Evolutionary conservation across 2,113 vertebrate genomes (phyloP), one percentile per base, ranked within the genome.

Genomic region (Syngnathus scovelli): DNA sequence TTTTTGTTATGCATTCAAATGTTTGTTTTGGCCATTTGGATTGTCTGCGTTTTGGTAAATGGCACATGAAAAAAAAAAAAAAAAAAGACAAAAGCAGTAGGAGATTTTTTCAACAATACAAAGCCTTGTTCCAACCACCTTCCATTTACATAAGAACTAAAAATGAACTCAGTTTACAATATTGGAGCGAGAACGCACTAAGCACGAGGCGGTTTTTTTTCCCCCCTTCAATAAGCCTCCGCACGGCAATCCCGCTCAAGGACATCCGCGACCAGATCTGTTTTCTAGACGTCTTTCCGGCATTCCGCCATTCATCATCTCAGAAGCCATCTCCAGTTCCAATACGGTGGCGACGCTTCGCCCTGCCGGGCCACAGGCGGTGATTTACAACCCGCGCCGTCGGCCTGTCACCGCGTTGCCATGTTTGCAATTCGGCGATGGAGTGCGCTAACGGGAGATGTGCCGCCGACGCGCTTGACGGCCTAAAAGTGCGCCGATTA

Each of bases 371-470:
- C 80, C 70, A 74, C 13, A 64, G 70, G 64, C 66, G 79, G 79
- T 87, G 85, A 88, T 90, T 89, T 87, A 85, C 81, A 83, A 83
- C 88, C 82, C 78, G 62, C 81, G 67, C 72, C 58, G 74, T 71
- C 68, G 80, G 70, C 68, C 74, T 75, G 81, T 82, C 79, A 74
- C 77, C 67, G 81, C 79, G 61, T 69, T 21, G 23, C 72, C 79
- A 63, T 68, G 64, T 88, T 86, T 86, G 83, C 83, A 77, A 86
- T 85, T 82, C 80, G 46, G 78, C 73, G 74, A 86, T 79, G 78
- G 73, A 71, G 66, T 71, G 69, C 8, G 64, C 76, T 48, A 70
- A 27, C 46, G 43, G 70, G 73, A 78, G 67, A 70, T 73, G 70
- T 67, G 58, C 66, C 27, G 18, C 18, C 3, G 61, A 38, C 27